Evolutionary conservation across 2,888 invertebrate species (phyloP), one percentile per base, ranked within the genome.

Genomic region (Axea sp.): DNA sequence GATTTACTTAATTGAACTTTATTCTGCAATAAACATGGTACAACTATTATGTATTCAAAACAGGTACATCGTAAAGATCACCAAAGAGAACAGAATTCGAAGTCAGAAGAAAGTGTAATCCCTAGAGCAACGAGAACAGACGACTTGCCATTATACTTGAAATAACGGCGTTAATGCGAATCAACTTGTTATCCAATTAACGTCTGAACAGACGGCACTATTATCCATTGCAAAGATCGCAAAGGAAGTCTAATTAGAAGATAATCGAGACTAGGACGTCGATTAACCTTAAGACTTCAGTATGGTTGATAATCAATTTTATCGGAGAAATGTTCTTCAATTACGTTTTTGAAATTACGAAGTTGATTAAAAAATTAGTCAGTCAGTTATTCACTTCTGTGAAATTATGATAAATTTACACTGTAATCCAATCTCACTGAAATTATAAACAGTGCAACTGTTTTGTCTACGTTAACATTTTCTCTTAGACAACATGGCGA

Each of bases 151-250:
- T 74, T 74, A 74, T 51, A 69, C 72, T 72, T 72, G 57, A 64
- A 72, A 72, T 64, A 72, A 72, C 57, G 49, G 57, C 57, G 73
- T 35, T 67, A 73, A 73, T 73, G 68, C 68, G 64, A 73, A 73
- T 73, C 68, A 62, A 57, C 76, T 74, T 77, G 77, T 78, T 80
- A 77, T 78, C 77, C 75, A 78, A 78, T 78, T 80, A 80, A 76
- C 73, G 76, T 76, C 41, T 51, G 49, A 49, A 59, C 71, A 75
- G 71, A 62, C 33, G 67, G 55, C 55, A 57, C 69, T 64, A 71
- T 77, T 76, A 75, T 68, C 57, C 72, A 43, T 71, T 33, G 53
- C 55, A 60, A 69, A 60, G 73, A 69, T 69, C 62, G 45, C 49
- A 57, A 69, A 74, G 59, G 59, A 71, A 69, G 62, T 67, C 72